phyloP scores from a whole-genome alignment of 2,888 invertebrate genomes.

The Oscheius sp. region DNA sequence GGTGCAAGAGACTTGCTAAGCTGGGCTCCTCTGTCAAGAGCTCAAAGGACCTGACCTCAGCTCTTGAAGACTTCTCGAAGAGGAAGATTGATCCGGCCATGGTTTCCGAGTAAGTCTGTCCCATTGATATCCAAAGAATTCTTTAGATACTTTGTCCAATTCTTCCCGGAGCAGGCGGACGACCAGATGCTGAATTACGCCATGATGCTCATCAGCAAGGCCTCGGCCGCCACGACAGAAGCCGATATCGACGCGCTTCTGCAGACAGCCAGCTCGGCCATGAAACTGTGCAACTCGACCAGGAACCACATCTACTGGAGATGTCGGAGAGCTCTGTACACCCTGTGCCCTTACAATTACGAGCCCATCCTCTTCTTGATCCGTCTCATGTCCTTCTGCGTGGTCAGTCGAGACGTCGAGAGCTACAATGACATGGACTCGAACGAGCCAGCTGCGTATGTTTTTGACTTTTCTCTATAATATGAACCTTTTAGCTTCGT shows the following conservation, averaged over 20 bases:
- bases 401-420: not conserved
- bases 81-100: slow-evolving; percentile 23
- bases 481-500: slow-evolving; percentile 30
- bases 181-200: slow-evolving; percentile 33
- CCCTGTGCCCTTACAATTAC: slow-evolving; percentile 63
- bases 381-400: not conserved
- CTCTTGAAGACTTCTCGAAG: slow-evolving; percentile 29
- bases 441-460: slow-evolving; percentile 19
- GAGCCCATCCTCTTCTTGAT: slow-evolving; percentile 44
- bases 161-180: not conserved
- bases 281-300: slow-evolving; percentile 9
- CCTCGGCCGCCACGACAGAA: slow-evolving; percentile 6
- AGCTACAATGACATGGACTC: slow-evolving; percentile 20
- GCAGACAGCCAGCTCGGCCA: slow-evolving; percentile 15
- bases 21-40: slow-evolving; percentile 15
- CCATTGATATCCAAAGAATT: not conserved
- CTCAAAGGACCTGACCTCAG: not conserved
- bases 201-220: slow-evolving; percentile 5
- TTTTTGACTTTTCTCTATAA: not conserved
- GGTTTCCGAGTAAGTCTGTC: slow-evolving; percentile 32
- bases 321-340: slow-evolving; percentile 38
- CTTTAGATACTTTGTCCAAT: slow-evolving; percentile 25
- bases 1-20: slow-evolving; percentile 39
- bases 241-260: not conserved
- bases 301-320: slow-evolving; percentile 14